These are phyloP conservation scores for Lucilia sericata DNA, from an alignment of 1,140 invertebrate genomes.

Conservation along the genomic window DNA sequence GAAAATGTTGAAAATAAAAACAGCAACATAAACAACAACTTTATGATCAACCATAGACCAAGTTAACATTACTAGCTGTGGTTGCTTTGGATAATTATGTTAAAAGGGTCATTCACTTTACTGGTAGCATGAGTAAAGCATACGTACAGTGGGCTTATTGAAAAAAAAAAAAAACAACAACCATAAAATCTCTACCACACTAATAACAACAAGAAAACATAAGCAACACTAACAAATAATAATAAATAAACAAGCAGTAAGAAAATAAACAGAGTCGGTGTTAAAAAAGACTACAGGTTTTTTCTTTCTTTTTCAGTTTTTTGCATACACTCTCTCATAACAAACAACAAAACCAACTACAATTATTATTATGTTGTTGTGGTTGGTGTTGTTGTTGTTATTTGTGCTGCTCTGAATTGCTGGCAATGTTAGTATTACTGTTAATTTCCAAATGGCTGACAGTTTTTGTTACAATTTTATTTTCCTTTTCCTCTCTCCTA, in stretches of 20 bases:
- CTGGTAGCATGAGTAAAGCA: neutral
- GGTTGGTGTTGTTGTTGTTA: neutral
- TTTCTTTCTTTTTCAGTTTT: neutral
- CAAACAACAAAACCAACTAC: neutral
- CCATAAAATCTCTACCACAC: neutral
- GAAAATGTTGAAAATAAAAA: no score
- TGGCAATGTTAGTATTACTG: neutral
- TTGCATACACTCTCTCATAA: neutral
- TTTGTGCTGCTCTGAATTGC: neutral
- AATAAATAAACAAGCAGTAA: no score
- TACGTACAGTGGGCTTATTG: neutral
- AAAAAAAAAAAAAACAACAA: neutral
- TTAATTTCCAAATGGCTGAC: constrained; percentile 2
- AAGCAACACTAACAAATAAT: neutral
- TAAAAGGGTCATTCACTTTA: neutral
- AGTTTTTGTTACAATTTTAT: neutral
- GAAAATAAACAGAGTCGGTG: neutral
- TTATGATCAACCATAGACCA: neutral
- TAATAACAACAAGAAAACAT: neutral
- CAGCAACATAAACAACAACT: no score
- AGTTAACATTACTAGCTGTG: neutral
- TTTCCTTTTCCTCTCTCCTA: neutral
- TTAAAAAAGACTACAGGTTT: neutral
- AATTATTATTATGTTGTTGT: neutral
- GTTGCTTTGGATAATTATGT: neutral